These are phyloP conservation scores for Drosophila lutescens DNA, from an alignment of 2,888 invertebrate genomes.

Conservation along the genomic window DNA sequence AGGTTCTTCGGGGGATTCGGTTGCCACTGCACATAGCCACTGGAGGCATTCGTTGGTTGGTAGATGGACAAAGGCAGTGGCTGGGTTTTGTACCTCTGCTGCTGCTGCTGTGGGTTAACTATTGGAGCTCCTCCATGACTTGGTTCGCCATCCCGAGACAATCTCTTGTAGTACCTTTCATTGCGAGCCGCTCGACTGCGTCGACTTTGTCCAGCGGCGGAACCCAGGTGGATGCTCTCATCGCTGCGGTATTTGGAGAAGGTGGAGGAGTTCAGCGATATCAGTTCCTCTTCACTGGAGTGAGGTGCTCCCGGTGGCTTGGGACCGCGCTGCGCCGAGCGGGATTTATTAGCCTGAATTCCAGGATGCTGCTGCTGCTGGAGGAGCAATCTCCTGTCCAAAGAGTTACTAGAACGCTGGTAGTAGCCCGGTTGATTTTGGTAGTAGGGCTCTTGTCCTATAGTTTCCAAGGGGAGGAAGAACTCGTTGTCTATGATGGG, in stretches of 20 bases:
- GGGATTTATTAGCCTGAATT: conserved; percentile 54
- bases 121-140: conserved; percentile 76
- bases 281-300: conserved; percentile 84
- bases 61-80: conserved; percentile 84
- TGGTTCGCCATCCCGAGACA: conserved; percentile 89
- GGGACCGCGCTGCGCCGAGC: conserved; percentile 68
- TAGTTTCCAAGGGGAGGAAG: conserved; percentile 82
- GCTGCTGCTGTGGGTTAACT: conserved; percentile 83
- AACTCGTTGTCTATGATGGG: conserved; percentile 83
- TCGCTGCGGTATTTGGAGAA: conserved; percentile 89
- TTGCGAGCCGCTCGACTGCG: conserved; percentile 90
- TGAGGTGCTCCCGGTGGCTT: conserved; percentile 44
- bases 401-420: conserved; percentile 75
- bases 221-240: conserved; percentile 86
- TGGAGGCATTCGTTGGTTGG: conserved; percentile 51
- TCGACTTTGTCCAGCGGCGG: conserved; percentile 85
- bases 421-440: conserved; percentile 70
- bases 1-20: conserved; percentile 66
- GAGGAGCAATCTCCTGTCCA: conserved; percentile 73
- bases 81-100: conserved; percentile 85
- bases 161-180: conserved; percentile 91
- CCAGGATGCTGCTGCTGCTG: conserved; percentile 27
- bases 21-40: conserved; percentile 79
- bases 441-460: conserved; percentile 68
- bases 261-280: conserved; percentile 89